phyloP scores from a whole-genome alignment of 2,888 invertebrate genomes.

The Scaeva pyrastri region DNA sequence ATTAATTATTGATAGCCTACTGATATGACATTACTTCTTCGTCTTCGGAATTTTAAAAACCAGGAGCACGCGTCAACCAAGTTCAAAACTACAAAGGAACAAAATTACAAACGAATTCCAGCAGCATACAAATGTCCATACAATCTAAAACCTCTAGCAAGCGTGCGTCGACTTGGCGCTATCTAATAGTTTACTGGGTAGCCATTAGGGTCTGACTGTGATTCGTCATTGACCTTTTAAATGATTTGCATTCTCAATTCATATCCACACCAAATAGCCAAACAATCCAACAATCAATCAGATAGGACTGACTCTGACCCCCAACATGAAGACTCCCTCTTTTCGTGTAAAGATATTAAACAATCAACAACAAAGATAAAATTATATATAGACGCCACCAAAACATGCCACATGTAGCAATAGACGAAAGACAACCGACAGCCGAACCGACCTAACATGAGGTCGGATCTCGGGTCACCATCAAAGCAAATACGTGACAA shows the following conservation, averaged over 20 bases:
- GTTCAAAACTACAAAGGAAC: no score
- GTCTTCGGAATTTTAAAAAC: no score
- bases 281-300: constrained; percentile 15
- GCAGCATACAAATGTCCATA: no score
- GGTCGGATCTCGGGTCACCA: constrained; percentile 37
- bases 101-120: no score
- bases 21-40: no score
- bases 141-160: no score
- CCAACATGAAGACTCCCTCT: neutral
- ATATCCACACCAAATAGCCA: neutral
- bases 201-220: no score
- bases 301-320: neutral
- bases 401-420: constrained; percentile 3
- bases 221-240: constrained; percentile 10
- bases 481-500: constrained; percentile 72
- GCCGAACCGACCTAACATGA: neutral
- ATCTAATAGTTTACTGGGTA: no score
- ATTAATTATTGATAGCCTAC: no score
- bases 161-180: neutral
- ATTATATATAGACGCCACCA: constrained; percentile 10
- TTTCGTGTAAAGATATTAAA: neutral
- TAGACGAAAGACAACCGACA: neutral
- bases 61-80: no score
- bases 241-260: constrained; percentile 7
- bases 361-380: neutral